Evolutionary conservation across 2,797 vertebrate species (phyloP).

Genomic region (Capromys pilorides): DNA sequence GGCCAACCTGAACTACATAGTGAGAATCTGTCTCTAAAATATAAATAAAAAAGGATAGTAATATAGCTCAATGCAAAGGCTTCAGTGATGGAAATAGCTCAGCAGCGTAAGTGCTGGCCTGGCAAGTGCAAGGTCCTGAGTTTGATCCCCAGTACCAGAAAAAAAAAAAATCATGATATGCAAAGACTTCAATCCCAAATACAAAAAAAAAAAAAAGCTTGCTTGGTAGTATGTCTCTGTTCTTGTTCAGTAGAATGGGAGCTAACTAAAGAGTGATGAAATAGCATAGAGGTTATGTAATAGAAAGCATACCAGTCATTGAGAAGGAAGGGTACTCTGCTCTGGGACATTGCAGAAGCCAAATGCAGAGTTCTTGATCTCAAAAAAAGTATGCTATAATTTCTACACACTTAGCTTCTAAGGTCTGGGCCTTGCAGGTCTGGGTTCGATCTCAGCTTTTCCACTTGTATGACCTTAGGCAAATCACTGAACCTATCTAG

Average conservation of each 20-base stretch:
- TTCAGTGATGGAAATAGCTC: too few relatives aligned
- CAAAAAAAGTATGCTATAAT: not conserved
- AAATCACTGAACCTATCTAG: not conserved
- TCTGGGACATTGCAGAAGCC: not conserved
- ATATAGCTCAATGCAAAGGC: not conserved
- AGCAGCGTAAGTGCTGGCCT: too few relatives aligned
- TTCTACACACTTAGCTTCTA: not conserved
- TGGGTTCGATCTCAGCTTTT: not conserved
- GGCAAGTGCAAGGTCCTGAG: too few relatives aligned
- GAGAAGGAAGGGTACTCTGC: not conserved
- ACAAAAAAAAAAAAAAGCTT: not conserved
- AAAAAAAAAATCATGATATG: too few relatives aligned
- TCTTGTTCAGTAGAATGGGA: not conserved
- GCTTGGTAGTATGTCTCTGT: not conserved
- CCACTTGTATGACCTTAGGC: not conserved
- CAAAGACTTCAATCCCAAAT: not conserved
- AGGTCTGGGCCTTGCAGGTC: not conserved
- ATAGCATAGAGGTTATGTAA: not conserved
- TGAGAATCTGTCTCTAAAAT: not conserved
- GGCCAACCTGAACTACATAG: not conserved
- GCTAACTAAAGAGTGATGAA: not conserved
- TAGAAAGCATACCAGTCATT: not conserved
- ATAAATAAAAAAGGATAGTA: not conserved
- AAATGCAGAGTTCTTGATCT: not conserved
- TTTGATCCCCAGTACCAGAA: too few relatives aligned